A percentile compares a stretch with the other conserved stretches of the same genome.
These are phyloP conservation scores for Nyctereutes procyonoides DNA, from an alignment of 2,113 vertebrate genomes.

Conservation along the genomic window DNA sequence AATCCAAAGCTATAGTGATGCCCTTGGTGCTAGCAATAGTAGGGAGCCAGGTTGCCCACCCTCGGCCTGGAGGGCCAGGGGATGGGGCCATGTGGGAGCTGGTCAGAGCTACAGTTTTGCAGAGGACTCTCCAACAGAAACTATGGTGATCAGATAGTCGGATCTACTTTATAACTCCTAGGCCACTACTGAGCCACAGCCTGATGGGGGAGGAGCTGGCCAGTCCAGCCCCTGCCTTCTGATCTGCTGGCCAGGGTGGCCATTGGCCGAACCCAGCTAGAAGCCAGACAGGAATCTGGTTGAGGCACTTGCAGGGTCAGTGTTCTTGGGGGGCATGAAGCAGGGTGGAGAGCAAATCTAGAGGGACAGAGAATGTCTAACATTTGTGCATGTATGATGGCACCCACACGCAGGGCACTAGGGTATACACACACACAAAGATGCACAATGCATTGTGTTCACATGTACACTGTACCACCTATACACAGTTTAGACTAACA, in stretches of 20 bases:
- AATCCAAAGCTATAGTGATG: not conserved
- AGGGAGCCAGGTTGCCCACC: not conserved
- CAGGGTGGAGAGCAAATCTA: too few relatives aligned
- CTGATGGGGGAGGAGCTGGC: not conserved
- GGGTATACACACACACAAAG: too few relatives aligned
- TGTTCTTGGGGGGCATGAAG: not conserved
- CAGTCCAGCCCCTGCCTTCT: not conserved
- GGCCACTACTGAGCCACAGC: not conserved
- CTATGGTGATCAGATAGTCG: too few relatives aligned
- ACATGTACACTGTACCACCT: fast-evolving
- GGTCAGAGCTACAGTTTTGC: not conserved
- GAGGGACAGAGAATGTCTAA: not conserved
- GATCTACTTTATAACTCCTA: too few relatives aligned
- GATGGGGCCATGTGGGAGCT: fast-evolving
- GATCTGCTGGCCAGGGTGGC: not conserved
- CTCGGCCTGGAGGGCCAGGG: not conserved
- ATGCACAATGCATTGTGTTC: fast-evolving
- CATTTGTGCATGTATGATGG: fast-evolving
- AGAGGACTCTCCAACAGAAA: not conserved
- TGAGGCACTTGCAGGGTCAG: not conserved
- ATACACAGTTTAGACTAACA: not conserved
- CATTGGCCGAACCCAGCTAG: not conserved
- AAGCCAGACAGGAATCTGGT: not conserved
- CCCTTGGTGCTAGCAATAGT: not conserved
- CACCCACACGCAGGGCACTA: too few relatives aligned